phyloP scores from a whole-genome alignment of 1,140 invertebrate species.

The Bombyx mandarina region DNA sequence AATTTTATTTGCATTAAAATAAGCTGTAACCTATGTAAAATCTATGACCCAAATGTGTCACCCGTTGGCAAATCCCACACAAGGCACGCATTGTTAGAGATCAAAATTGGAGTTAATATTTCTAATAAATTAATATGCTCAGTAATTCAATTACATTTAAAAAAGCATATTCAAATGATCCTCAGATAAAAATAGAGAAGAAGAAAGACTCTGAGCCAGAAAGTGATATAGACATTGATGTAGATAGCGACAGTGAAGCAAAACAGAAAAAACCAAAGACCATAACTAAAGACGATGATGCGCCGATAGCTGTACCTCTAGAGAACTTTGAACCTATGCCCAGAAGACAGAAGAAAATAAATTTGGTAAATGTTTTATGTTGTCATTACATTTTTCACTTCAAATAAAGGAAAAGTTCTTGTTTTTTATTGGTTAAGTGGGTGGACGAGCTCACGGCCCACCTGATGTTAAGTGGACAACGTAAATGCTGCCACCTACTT shows the following conservation, averaged over 20 bases:
- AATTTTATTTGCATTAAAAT: too few relatives aligned
- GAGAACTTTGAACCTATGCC: slow-evolving; percentile 54
- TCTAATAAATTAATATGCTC: too few relatives aligned
- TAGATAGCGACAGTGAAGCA: slow-evolving; percentile 66
- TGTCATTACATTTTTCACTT: not conserved
- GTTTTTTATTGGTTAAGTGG: too few relatives aligned
- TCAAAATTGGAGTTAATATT: too few relatives aligned
- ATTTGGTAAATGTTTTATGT: slow-evolving; percentile 32
- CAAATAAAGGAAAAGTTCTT: too few relatives aligned
- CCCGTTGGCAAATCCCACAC: too few relatives aligned
- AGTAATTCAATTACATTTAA: not conserved
- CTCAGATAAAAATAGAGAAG: slow-evolving; percentile 65
- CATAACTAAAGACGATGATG: slow-evolving; percentile 19
- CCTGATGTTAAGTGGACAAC: too few relatives aligned
- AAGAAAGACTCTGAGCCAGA: slow-evolving; percentile 68
- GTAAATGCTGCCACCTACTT: too few relatives aligned
- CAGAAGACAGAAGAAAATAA: slow-evolving; percentile 47
- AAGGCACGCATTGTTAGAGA: too few relatives aligned
- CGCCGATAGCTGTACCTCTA: slow-evolving; percentile 33
- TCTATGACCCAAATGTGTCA: too few relatives aligned
- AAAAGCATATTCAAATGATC: slow-evolving; percentile 7
- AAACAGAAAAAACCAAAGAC: slow-evolving; percentile 10
- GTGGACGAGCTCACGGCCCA: too few relatives aligned
- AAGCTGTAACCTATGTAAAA: too few relatives aligned
- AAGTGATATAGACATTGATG: slow-evolving; percentile 72